Conservation (phyloP, 2,888 invertebrate species). For the Drosophila subsilvestris region DNA sequence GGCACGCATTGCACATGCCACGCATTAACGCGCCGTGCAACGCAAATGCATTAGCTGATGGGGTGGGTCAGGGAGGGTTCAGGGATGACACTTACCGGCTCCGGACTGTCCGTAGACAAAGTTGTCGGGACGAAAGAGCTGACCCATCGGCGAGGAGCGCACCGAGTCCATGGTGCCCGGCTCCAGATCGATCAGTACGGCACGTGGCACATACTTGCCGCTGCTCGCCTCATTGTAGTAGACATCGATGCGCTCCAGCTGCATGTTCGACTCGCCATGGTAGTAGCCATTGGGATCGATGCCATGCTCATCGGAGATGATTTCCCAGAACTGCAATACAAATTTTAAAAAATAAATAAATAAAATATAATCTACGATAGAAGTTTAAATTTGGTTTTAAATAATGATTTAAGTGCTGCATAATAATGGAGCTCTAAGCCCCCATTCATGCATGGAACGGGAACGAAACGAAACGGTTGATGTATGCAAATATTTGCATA, state of each 20-base stretch:
- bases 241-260: conserved; percentile 91
- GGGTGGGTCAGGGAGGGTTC: background rate
- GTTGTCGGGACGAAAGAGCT: conserved; percentile 93
- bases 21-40: conserved; percentile 44
- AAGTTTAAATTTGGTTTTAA: conserved; percentile 19
- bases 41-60: conserved; percentile 56
- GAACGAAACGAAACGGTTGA: background rate
- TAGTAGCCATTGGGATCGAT: conserved; percentile 90
- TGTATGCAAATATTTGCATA: conserved; percentile 41
- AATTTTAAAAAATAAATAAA: conserved; percentile 2
- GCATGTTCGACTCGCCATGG: conserved; percentile 89
- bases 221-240: conserved; percentile 91
- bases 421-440: conserved; percentile 4
- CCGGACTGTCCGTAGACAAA: conserved; percentile 93
- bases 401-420: conserved; percentile 28
- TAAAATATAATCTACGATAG: background rate
- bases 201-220: conserved; percentile 92
- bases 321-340: conserved; percentile 88
- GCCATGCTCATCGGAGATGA: conserved; percentile 93
- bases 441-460: background rate
- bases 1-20: conserved; percentile 20
- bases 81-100: conserved; percentile 85
- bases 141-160: conserved; percentile 90
- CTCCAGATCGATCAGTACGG: conserved; percentile 93
- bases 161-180: conserved; percentile 96